A percentile compares a stretch with the other conserved stretches of the same genome.
These are phyloP conservation scores for Heliconius aoede DNA, from an alignment of 2,888 invertebrate genomes.

Conservation along the genomic window DNA sequence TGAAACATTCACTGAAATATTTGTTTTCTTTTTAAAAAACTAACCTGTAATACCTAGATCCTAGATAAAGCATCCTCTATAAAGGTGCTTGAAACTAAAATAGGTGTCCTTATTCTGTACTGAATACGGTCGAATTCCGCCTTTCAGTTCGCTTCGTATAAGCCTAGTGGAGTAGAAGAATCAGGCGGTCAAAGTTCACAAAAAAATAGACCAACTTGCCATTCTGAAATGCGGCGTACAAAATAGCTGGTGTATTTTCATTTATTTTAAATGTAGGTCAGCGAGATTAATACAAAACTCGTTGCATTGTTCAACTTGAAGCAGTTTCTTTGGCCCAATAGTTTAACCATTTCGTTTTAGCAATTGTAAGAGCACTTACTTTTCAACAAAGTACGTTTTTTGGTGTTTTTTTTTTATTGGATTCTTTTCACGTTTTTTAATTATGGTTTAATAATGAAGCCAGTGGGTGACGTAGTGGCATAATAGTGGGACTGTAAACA, in stretches of 20 bases:
- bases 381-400: conserved; percentile 11
- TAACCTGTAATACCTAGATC: background rate
- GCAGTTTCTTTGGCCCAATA: conserved; percentile 23
- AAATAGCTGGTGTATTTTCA: conserved; percentile 35
- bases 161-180: conserved; percentile 40
- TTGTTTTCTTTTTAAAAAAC: background rate
- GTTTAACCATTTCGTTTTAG: conserved; percentile 5
- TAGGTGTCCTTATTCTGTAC: conserved; percentile 2
- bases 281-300: conserved; percentile 38
- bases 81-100: conserved; percentile 23
- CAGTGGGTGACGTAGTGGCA: background rate
- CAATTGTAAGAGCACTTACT: conserved; percentile 11
- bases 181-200: conserved; percentile 38
- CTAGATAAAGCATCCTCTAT: conserved; percentile 7
- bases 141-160: conserved; percentile 33
- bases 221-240: conserved; percentile 36
- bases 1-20: too few relatives aligned
- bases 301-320: conserved; percentile 40
- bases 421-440: background rate
- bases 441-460: background rate
- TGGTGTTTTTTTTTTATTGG: background rate
- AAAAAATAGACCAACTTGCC: conserved; percentile 32
- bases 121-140: conserved; percentile 27
- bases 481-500: background rate
- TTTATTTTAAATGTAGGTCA: conserved; percentile 42